Evolutionary conservation across 2,797 vertebrate genomes (phyloP).

Genomic region (Apodemus agrarius): DNA sequence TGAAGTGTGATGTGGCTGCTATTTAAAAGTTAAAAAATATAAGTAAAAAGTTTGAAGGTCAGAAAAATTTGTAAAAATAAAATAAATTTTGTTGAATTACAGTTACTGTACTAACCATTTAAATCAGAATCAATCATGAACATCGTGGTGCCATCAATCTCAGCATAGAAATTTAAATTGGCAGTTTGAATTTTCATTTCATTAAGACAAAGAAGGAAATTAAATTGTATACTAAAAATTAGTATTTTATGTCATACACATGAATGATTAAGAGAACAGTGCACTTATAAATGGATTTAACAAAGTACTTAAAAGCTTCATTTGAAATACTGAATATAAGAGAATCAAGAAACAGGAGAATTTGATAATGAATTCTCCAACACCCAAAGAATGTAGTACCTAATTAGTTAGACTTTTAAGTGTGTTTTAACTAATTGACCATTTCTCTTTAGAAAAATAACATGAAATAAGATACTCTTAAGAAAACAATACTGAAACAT

Average conservation of each 20-base stretch:
- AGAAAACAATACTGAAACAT: neutral
- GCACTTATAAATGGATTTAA: slow-evolving; percentile 77
- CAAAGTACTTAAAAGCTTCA: slow-evolving; percentile 75
- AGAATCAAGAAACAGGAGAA: slow-evolving; percentile 78
- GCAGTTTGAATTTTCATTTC: slow-evolving; percentile 86
- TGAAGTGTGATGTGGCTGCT: neutral
- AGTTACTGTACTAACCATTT: slow-evolving; percentile 78
- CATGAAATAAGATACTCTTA: slow-evolving; percentile 24
- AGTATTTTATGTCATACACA: slow-evolving; percentile 80
- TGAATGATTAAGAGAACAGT: slow-evolving; percentile 79
- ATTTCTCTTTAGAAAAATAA: slow-evolving; percentile 41
- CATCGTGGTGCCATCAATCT: slow-evolving; percentile 81
- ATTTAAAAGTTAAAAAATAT: slow-evolving; percentile 60
- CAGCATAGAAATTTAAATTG: slow-evolving; percentile 84
- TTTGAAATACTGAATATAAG: slow-evolving; percentile 78
- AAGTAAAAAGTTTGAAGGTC: slow-evolving; percentile 70
- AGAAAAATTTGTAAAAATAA: slow-evolving; percentile 73
- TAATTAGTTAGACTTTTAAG: slow-evolving; percentile 65
- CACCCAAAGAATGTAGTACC: slow-evolving; percentile 62
- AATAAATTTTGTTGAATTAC: slow-evolving; percentile 34
- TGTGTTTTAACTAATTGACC: slow-evolving; percentile 57
- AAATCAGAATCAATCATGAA: slow-evolving; percentile 83
- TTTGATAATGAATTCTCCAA: slow-evolving; percentile 76
- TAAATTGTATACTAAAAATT: slow-evolving; percentile 83
- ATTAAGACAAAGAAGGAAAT: slow-evolving; percentile 82